Conservation (phyloP, 2,113 vertebrate genomes). For the Raja brachyura region DNA sequence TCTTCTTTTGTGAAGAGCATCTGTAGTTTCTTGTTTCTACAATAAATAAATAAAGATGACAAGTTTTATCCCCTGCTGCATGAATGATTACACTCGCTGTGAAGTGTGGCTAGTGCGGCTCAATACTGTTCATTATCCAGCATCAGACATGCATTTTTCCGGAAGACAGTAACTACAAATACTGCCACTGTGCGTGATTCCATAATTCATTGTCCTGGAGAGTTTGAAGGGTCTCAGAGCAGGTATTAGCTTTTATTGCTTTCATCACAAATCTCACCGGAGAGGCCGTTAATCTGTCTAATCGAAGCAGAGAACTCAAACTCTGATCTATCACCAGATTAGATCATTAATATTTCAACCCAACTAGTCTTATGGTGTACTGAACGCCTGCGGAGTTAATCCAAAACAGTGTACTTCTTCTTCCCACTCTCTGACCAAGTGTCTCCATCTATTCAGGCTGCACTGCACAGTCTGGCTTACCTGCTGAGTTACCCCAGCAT, state of each 20-base stretch:
- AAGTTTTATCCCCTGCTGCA: neutral
- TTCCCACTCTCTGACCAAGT: neutral
- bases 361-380: neutral
- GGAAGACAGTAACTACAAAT: neutral
- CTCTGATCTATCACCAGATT: neutral
- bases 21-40: no score
- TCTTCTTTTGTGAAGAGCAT: no score
- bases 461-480: no score
- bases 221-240: neutral
- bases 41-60: no score
- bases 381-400: neutral
- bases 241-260: neutral
- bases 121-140: neutral
- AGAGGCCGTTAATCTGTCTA: neutral
- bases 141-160: neutral
- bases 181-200: neutral
- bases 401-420: neutral
- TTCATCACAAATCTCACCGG: neutral
- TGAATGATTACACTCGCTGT: neutral
- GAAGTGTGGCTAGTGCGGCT: neutral
- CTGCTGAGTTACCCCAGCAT: no score
- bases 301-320: neutral
- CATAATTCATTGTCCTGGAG: neutral
- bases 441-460: neutral
- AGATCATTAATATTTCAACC: neutral